Conservation (phyloP, 2,888 invertebrate genomes). For the Zhuqinia jingwanae region DNA sequence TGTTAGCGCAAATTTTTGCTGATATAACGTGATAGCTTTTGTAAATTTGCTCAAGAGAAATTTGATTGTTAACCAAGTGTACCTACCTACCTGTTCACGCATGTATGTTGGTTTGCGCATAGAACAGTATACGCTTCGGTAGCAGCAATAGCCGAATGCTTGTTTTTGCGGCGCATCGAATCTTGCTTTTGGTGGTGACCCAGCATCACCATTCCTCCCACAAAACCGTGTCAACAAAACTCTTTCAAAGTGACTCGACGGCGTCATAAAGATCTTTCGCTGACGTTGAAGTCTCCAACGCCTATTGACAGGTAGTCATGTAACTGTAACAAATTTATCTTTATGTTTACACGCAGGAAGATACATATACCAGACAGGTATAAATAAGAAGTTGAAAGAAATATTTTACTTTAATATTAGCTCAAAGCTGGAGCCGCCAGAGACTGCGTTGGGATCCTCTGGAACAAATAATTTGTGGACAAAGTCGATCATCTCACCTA, state of each 20-base stretch:
- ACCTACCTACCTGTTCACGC: neutral
- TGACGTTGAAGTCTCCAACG: constrained; percentile 72
- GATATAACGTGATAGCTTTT: constrained; percentile 22
- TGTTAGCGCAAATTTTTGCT: constrained; percentile 31
- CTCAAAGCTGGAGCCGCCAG: constrained; percentile 79
- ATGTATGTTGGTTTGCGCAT: neutral
- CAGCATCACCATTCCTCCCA: constrained; percentile 47
- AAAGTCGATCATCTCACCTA: constrained; percentile 79
- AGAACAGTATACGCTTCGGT: neutral
- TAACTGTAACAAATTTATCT: no score
- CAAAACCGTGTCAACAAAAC: constrained; percentile 33
- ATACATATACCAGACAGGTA: no score
- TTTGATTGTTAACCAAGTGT: constrained; percentile 4
- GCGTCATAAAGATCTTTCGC: constrained; percentile 68
- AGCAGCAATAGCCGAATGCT: constrained; percentile 44
- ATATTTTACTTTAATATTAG: constrained; percentile 59
- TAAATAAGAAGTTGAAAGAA: no score
- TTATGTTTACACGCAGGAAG: no score
- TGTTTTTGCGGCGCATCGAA: neutral
- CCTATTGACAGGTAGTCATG: constrained; percentile 60
- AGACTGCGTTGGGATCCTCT: constrained; percentile 78
- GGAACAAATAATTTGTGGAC: constrained; percentile 79
- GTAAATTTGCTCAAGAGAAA: constrained; percentile 14
- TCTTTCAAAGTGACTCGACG: constrained; percentile 71
- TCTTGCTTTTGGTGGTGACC: constrained; percentile 21